Conservation (phyloP, 2,113 vertebrate species). For the Phainopepla nitens region DNA sequence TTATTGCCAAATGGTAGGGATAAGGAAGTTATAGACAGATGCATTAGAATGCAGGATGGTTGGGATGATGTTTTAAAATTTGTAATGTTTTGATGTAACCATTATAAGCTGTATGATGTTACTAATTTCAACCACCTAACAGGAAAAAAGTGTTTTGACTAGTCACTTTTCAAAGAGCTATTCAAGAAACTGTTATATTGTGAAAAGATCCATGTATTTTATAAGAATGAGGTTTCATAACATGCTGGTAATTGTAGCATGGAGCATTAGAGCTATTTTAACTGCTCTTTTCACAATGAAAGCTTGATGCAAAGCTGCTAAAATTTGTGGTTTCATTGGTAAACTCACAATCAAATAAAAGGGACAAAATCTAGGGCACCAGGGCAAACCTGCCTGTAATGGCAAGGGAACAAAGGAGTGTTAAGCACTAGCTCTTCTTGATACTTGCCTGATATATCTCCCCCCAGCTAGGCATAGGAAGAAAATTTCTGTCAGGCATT, state of each 20-base stretch:
- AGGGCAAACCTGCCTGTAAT: background rate
- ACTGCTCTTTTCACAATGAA: background rate
- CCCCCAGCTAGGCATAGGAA: background rate
- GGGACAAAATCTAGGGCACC: background rate
- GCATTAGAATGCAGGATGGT: background rate
- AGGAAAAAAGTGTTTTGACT: background rate
- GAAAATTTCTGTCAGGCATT: background rate
- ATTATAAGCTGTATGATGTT: background rate
- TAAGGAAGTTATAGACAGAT: background rate
- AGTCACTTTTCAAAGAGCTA: background rate
- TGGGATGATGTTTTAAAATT: background rate
- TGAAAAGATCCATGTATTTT: background rate
- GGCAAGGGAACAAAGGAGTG: background rate
- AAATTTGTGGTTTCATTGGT: background rate
- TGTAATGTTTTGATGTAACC: background rate
- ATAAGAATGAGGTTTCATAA: background rate
- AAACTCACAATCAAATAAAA: background rate
- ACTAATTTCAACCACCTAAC: background rate
- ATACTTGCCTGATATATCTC: background rate
- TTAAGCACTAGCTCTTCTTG: background rate
- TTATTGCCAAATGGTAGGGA: background rate
- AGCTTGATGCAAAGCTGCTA: background rate
- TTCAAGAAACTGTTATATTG: background rate
- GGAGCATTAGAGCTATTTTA: background rate
- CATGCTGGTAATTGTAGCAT: background rate